Evolutionary conservation across 2,888 invertebrate species (phyloP).

Genomic region (Abscondita cerata): DNA sequence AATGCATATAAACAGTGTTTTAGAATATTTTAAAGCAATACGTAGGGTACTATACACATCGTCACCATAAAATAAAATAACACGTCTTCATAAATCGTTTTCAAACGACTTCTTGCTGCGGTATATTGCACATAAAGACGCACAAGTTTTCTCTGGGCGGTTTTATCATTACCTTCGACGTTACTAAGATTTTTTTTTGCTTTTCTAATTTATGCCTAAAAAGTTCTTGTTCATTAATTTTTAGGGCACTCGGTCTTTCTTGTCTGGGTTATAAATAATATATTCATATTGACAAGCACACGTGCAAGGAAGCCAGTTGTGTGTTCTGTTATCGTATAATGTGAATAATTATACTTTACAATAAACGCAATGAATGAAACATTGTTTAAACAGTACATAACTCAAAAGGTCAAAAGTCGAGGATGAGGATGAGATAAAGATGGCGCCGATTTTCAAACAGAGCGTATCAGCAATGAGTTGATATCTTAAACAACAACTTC

Average conservation of each 20-base stretch:
- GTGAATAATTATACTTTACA: slow-evolving; percentile 35
- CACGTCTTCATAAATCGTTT: slow-evolving; percentile 17
- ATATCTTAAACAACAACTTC: slow-evolving; percentile 14
- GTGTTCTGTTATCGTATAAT: slow-evolving; percentile 31
- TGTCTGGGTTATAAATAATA: slow-evolving; percentile 32
- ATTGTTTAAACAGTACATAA: slow-evolving; percentile 31
- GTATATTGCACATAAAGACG: too few species aligned
- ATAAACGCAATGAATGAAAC: slow-evolving; percentile 35
- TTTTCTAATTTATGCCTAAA: slow-evolving; percentile 19
- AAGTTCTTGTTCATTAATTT: slow-evolving; percentile 32
- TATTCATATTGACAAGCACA: slow-evolving; percentile 36
- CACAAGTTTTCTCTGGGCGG: too few species aligned
- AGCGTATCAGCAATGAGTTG: slow-evolving; percentile 31
- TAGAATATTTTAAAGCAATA: slow-evolving; percentile 8
- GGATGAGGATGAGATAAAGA: slow-evolving; percentile 42
- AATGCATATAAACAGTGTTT: slow-evolving; percentile 1
- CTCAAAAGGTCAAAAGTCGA: slow-evolving; percentile 40
- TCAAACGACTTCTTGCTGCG: too few species aligned
- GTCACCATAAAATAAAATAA: slow-evolving; percentile 14
- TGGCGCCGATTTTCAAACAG: slow-evolving; percentile 46
- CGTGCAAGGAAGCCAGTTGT: slow-evolving; percentile 35
- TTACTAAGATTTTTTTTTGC: background rate
- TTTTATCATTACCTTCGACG: too few species aligned
- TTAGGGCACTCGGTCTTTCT: slow-evolving; percentile 20
- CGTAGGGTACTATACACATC: background rate